phyloP scores from a whole-genome alignment of 2,113 vertebrate genomes.

The Centropus bengalensis region DNA sequence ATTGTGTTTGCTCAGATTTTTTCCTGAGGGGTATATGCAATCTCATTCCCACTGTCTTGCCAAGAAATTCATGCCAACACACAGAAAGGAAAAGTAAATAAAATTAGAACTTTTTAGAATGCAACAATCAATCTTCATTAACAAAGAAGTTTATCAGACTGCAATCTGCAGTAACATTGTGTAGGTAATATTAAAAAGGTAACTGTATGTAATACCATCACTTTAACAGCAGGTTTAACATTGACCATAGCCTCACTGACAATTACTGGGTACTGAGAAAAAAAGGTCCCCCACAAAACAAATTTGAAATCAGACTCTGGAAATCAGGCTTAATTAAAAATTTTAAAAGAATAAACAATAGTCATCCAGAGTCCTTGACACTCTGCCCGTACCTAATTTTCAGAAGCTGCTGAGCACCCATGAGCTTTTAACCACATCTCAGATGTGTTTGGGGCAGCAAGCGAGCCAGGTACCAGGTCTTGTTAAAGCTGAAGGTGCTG shows the following conservation, averaged over 20 bases:
- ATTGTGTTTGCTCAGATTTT: background rate
- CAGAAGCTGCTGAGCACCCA: background rate
- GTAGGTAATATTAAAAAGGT: background rate
- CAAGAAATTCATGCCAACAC: background rate
- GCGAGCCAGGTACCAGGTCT: background rate
- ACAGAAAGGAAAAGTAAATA: background rate
- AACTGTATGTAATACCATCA: background rate
- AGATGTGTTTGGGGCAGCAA: background rate
- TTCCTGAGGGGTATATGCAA: background rate
- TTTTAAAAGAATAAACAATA: background rate
- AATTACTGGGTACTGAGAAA: background rate
- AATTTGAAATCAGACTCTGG: background rate
- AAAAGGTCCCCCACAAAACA: background rate
- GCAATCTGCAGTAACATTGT: background rate
- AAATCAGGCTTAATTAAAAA: background rate
- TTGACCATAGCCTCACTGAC: background rate
- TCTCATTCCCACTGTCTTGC: background rate
- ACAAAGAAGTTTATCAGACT: background rate
- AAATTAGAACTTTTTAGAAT: background rate
- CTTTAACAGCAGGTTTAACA: background rate
- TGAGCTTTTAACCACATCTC: background rate
- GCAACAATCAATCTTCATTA: background rate
- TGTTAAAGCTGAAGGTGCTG: rapidly evolving
- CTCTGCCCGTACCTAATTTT: background rate
- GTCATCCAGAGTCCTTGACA: background rate